A percentile compares a stretch with the other conserved stretches of the same genome.
These are phyloP conservation scores for Hydropsyche tenuis DNA, from an alignment of 1,140 invertebrate species.

Conservation along the genomic window DNA sequence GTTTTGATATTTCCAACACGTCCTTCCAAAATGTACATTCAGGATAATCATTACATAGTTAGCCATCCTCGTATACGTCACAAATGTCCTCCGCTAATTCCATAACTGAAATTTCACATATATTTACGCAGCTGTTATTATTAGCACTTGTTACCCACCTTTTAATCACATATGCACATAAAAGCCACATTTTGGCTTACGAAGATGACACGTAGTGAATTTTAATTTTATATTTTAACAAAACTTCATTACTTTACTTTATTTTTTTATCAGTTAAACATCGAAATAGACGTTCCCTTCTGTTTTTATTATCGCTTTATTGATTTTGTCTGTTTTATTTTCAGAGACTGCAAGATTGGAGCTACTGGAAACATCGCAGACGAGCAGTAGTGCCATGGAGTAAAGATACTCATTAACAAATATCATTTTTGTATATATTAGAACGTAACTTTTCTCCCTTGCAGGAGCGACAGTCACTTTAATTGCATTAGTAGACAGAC, in stretches of 20 bases:
- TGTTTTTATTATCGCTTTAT: not conserved
- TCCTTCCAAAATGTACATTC: not conserved
- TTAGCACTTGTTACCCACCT: too few species aligned
- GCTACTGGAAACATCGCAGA: slow-evolving; percentile 39
- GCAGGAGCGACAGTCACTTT: slow-evolving; percentile 34
- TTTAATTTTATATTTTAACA: too few species aligned
- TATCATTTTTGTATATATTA: slow-evolving; percentile 46
- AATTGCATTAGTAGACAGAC: slow-evolving; percentile 43
- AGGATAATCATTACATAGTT: slow-evolving; percentile 15
- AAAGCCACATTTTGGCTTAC: too few species aligned
- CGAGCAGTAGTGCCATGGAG: slow-evolving; percentile 47
- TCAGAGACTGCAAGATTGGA: slow-evolving; percentile 39
- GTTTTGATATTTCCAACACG: too few species aligned
- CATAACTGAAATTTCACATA: too few species aligned
- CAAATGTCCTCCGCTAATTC: too few species aligned
- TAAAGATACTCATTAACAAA: slow-evolving; percentile 43
- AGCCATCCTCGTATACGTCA: not conserved
- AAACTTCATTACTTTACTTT: too few species aligned
- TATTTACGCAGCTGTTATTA: not conserved
- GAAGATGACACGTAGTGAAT: too few species aligned
- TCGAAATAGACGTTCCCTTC: not conserved
- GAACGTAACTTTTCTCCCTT: slow-evolving; percentile 26
- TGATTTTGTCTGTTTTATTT: slow-evolving; percentile 6
- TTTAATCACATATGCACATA: too few species aligned
- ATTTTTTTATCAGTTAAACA: not conserved